A percentile compares a stretch with the other conserved stretches of the same genome.
Evolutionary conservation across 2,113 vertebrate genomes (phyloP).

Genomic region (Chaetorhynchus papuensis): DNA sequence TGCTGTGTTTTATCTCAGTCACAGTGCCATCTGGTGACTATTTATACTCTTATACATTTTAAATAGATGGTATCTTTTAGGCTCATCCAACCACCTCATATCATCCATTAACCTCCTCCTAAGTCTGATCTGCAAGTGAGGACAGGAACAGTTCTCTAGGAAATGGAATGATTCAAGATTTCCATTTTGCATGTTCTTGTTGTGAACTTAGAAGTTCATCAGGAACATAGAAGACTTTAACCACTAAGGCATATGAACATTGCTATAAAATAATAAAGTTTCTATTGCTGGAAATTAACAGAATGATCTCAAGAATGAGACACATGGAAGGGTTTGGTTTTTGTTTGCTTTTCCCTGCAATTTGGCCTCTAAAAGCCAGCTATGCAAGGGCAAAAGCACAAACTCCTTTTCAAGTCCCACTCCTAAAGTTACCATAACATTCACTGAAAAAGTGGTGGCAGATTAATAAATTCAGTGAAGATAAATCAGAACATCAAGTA

Average conservation of each 20-base stretch:
- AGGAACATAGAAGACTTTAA: not conserved
- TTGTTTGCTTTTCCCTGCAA: not conserved
- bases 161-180: not conserved
- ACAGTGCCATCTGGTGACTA: constrained; percentile 66
- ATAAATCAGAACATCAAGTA: not conserved
- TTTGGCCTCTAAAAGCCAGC: not conserved
- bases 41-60: constrained; percentile 27
- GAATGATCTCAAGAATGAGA: not conserved
- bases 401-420: not conserved
- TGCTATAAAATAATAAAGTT: not conserved
- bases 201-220: not conserved
- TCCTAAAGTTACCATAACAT: not conserved
- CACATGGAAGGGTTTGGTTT: not conserved
- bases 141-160: not conserved
- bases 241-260: not conserved
- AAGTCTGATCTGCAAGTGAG: not conserved
- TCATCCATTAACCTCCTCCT: not conserved
- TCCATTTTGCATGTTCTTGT: not conserved
- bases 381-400: not conserved
- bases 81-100: not conserved
- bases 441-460: not conserved
- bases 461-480: not conserved
- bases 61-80: not conserved
- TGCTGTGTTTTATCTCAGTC: constrained; percentile 22
- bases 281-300: not conserved